Evolutionary conservation across 2,888 invertebrate genomes (phyloP).

Genomic region (Charanyca ferruginea): DNA sequence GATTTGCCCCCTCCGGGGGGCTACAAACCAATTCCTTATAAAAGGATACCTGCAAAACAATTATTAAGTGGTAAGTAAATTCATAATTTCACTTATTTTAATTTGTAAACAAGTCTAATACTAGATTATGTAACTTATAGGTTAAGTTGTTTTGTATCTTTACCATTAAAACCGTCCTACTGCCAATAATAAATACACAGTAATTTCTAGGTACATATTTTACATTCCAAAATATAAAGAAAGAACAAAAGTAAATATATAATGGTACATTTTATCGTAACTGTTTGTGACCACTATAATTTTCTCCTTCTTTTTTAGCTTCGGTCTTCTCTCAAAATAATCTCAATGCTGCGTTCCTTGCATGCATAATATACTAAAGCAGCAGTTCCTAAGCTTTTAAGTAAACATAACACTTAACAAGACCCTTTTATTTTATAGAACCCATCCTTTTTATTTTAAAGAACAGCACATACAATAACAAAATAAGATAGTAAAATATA

Average conservation of each 20-base stretch:
- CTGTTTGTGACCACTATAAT: neutral
- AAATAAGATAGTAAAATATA: too few relatives aligned
- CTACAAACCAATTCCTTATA: slow-evolving; percentile 94
- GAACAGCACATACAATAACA: too few relatives aligned
- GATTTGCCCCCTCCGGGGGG: slow-evolving; percentile 98
- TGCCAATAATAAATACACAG: neutral
- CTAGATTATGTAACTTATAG: slow-evolving; percentile 84
- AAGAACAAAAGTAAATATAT: neutral
- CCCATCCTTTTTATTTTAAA: too few relatives aligned
- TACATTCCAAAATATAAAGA: neutral
- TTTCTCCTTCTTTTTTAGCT: neutral
- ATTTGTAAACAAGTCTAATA: slow-evolving; percentile 20
- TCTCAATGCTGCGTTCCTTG: too few relatives aligned
- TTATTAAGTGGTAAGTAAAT: slow-evolving; percentile 92
- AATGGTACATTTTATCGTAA: neutral
- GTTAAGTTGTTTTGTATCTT: slow-evolving; percentile 70
- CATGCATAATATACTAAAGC: too few relatives aligned
- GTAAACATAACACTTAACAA: too few relatives aligned
- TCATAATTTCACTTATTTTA: slow-evolving; percentile 25
- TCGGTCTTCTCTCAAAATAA: too few relatives aligned
- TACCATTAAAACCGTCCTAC: slow-evolving; percentile 15
- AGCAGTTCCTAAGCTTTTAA: too few relatives aligned
- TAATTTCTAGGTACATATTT: neutral
- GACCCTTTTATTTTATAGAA: too few relatives aligned
- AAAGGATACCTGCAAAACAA: slow-evolving; percentile 93